Evolutionary conservation across 1,140 invertebrate species (phyloP).

Genomic region (Cotesia glomerata): DNA sequence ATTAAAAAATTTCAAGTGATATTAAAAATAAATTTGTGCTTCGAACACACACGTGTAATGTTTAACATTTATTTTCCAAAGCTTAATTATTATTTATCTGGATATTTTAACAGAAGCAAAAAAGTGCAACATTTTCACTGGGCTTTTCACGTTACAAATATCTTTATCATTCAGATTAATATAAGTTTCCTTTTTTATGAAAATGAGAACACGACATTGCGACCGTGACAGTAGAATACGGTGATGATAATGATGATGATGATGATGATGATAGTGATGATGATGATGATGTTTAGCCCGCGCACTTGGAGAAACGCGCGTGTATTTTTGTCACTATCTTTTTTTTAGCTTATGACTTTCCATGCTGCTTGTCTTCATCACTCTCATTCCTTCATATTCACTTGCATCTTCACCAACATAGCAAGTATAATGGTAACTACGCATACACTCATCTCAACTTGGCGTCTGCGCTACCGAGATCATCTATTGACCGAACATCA

Average conservation of each 20-base stretch:
- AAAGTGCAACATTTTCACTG: too few relatives aligned
- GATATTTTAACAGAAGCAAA: too few relatives aligned
- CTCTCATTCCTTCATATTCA: neutral
- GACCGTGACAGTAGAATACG: slow-evolving; percentile 26
- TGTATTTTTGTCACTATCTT: slow-evolving; percentile 30
- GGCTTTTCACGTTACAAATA: too few relatives aligned
- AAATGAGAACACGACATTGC: slow-evolving; percentile 51
- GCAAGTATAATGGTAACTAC: slow-evolving; percentile 7
- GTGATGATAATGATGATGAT: too few relatives aligned
- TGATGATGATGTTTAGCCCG: neutral
- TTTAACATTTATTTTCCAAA: too few relatives aligned
- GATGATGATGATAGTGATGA: too few relatives aligned
- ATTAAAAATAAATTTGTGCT: too few relatives aligned
- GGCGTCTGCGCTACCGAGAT: slow-evolving; percentile 55
- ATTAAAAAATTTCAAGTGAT: too few relatives aligned
- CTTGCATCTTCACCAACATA: too few relatives aligned
- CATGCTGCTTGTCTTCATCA: neutral
- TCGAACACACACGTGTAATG: too few relatives aligned
- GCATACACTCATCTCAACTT: slow-evolving; percentile 34
- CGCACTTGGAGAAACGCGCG: slow-evolving; percentile 18
- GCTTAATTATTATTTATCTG: too few relatives aligned
- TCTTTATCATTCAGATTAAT: too few relatives aligned
- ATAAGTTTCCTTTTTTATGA: slow-evolving; percentile 9
- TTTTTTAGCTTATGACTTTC: neutral
- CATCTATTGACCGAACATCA: slow-evolving; percentile 60